Conservation (phyloP, 2,797 vertebrate species). For the Lophura swinhoii region DNA sequence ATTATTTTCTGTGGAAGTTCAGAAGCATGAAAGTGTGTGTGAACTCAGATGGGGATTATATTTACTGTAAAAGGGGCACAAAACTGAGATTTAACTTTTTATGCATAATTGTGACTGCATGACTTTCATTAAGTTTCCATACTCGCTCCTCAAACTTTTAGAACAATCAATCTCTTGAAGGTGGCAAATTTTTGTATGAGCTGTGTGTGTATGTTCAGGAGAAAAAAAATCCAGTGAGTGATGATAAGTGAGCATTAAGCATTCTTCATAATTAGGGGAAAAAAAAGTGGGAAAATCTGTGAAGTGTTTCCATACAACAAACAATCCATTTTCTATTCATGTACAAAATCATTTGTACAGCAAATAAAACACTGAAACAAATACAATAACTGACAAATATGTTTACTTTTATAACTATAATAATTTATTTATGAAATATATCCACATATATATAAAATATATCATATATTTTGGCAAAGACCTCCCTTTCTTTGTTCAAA, state of each 20-base stretch:
- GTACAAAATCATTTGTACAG: conserved; percentile 52
- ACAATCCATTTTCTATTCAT: conserved; percentile 67
- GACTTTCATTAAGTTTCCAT: neutral
- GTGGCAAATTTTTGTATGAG: neutral
- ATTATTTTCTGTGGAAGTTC: neutral
- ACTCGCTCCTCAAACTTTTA: neutral
- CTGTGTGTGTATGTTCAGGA: neutral
- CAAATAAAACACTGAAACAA: conserved; percentile 37
- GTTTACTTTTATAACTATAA: conserved; percentile 54
- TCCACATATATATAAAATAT: conserved; percentile 72
- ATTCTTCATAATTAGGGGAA: neutral
- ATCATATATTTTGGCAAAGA: conserved; percentile 62
- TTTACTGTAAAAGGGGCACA: neutral
- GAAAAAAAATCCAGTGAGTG: neutral
- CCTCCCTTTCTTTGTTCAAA: conserved; percentile 55
- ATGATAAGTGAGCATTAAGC: neutral
- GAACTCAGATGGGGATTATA: neutral
- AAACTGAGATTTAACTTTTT: neutral
- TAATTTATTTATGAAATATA: conserved; percentile 77
- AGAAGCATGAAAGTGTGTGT: neutral
- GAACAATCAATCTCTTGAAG: neutral
- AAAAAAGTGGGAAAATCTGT: conserved; percentile 13
- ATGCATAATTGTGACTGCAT: neutral
- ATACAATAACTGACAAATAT: conserved; percentile 52
- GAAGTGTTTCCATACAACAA: conserved; percentile 72